phyloP scores from a whole-genome alignment of 2,797 vertebrate genomes.

The Apodemus agrarius region DNA sequence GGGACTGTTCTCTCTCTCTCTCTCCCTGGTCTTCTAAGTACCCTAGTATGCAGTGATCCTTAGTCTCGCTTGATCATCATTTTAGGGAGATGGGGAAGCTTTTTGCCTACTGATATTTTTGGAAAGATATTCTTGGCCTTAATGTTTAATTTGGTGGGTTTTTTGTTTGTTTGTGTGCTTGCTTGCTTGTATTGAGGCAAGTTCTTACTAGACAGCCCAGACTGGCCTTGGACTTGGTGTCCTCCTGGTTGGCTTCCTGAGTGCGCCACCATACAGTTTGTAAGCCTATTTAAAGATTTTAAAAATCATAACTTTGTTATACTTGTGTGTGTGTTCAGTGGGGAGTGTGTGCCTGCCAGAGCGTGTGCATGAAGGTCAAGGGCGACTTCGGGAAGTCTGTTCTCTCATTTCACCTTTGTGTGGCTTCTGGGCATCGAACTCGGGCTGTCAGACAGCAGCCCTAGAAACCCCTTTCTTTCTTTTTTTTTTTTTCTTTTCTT shows the following conservation, averaged over 20 bases:
- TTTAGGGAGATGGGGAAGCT: neutral
- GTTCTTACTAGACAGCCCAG: neutral
- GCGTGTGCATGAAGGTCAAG: too few species aligned
- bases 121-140: neutral
- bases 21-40: neutral
- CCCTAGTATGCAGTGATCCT: neutral
- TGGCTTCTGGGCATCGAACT: neutral
- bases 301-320: neutral
- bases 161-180: neutral
- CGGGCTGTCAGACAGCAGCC: neutral
- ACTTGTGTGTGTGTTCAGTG: neutral
- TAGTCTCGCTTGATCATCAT: neutral
- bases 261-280: neutral
- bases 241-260: neutral
- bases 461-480: neutral
- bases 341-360: neutral
- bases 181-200: neutral
- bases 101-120: neutral
- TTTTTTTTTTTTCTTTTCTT: accelerated
- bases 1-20: neutral
- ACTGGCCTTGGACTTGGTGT: neutral
- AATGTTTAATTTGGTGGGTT: neutral
- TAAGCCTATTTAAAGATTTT: neutral
- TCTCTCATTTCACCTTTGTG: neutral
- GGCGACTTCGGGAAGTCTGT: neutral